Evolutionary conservation across 23 tunicate genomes (phyloP).

Genomic region (Diplosoma virens): DNA sequence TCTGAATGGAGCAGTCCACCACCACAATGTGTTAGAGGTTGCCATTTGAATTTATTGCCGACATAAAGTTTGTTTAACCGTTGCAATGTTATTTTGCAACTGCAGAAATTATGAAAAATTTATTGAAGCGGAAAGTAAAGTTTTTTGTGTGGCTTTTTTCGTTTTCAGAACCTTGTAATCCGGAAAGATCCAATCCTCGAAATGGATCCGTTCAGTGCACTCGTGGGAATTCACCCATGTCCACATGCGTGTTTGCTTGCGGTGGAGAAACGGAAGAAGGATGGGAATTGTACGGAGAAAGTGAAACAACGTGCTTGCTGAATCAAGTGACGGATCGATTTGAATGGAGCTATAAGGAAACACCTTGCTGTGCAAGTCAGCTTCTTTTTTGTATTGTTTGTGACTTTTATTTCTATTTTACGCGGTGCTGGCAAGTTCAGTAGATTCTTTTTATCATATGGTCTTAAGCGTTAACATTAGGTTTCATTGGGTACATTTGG

Average conservation of each 20-base stretch:
- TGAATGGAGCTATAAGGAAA: constrained; percentile 51
- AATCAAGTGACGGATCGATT: constrained; percentile 21
- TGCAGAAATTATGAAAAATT: not conserved
- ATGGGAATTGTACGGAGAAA: constrained; percentile 66
- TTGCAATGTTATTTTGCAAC: not conserved
- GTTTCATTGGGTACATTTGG: too few species aligned
- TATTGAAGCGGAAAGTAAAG: not conserved
- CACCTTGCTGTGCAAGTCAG: constrained; percentile 88
- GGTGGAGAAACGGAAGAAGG: constrained; percentile 33
- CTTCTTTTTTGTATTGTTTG: not conserved
- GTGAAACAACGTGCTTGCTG: constrained; percentile 28
- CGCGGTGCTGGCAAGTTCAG: too few species aligned
- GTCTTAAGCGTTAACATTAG: too few species aligned
- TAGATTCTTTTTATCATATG: too few species aligned
- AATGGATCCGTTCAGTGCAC: constrained; percentile 47
- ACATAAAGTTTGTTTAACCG: not conserved
- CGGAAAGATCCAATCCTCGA: constrained; percentile 6
- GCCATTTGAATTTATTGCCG: not conserved
- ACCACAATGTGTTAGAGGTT: constrained; percentile 38
- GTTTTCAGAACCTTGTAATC: constrained; percentile 52
- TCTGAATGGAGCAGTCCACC: constrained; percentile 11
- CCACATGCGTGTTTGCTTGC: constrained; percentile 58
- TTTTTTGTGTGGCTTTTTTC: not conserved
- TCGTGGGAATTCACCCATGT: constrained; percentile 49
- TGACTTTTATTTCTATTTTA: too few species aligned